Percentiles rank a stretch among this genome's conserved stretches.
These are phyloP conservation scores for Philaethria dido DNA, from an alignment of 2,888 invertebrate species.

Conservation along the genomic window DNA sequence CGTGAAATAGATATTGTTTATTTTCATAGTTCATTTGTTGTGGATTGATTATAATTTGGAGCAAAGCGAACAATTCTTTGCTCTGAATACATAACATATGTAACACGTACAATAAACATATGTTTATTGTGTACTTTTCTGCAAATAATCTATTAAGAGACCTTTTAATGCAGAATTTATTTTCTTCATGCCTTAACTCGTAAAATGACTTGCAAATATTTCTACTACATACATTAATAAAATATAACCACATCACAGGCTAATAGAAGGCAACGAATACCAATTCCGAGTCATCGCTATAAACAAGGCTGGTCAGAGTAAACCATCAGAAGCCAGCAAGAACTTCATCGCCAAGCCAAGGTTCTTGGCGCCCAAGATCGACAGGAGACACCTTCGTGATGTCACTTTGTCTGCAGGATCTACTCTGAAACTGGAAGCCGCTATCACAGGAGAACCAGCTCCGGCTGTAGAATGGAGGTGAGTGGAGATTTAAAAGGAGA, in stretches of 20 bases:
- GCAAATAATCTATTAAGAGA: no score
- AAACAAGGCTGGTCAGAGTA: constrained; percentile 97
- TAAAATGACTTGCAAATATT: no score
- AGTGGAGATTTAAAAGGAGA: constrained; percentile 7
- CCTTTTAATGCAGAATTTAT: no score
- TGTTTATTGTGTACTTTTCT: no score
- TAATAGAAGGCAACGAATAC: constrained; percentile 98
- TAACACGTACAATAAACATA: no score
- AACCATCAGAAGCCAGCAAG: constrained; percentile 94
- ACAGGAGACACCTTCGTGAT: constrained; percentile 95
- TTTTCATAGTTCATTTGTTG: no score
- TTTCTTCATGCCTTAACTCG: no score
- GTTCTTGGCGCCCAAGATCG: constrained; percentile 97
- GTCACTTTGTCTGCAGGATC: constrained; percentile 96
- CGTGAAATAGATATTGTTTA: no score
- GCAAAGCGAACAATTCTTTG: no score
- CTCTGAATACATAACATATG: no score
- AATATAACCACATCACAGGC: constrained; percentile 53
- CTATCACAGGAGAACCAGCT: constrained; percentile 97
- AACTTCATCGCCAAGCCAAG: constrained; percentile 93
- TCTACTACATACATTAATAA: no score
- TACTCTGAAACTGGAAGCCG: constrained; percentile 96
- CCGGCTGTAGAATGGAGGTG: constrained; percentile 95
- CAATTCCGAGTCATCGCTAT: constrained; percentile 98
- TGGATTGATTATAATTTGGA: no score